Evolutionary conservation across 2,797 vertebrate genomes (phyloP).

Genomic region (Nannoperca australis): DNA sequence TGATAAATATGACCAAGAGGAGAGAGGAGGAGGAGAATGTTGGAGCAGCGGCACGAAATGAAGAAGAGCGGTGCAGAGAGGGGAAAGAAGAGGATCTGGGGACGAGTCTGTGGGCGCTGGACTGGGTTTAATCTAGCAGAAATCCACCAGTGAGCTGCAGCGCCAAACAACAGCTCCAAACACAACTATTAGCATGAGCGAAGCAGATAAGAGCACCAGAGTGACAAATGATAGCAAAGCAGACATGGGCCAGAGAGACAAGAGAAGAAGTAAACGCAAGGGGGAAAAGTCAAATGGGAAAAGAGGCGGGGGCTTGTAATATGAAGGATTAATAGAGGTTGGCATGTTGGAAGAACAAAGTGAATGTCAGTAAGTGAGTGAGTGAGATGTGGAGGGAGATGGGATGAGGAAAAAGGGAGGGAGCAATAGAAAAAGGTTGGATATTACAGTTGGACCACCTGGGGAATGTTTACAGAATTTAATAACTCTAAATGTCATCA

Average conservation of each 20-base stretch:
- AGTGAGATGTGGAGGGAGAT: conserved; percentile 33
- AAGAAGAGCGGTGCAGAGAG: conserved; percentile 15
- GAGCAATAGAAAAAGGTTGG: conserved; percentile 41
- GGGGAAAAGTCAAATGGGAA: conserved; percentile 9
- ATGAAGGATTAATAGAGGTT: conserved; percentile 32
- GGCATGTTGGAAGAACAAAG: conserved; percentile 28
- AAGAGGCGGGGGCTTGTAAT: not conserved
- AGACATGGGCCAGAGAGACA: conserved; percentile 2
- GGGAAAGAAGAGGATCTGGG: conserved; percentile 14
- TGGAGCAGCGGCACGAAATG: conserved; percentile 22
- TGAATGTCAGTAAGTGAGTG: conserved; percentile 43
- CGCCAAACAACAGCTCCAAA: conserved; percentile 30
- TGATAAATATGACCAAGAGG: conserved; percentile 19
- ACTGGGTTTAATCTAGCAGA: conserved; percentile 55
- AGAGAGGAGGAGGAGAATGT: not conserved
- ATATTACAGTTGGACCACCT: conserved; percentile 74
- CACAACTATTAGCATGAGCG: conserved; percentile 8
- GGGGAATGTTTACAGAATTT: conserved; percentile 82
- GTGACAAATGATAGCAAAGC: conserved; percentile 1
- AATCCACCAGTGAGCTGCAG: conserved; percentile 31
- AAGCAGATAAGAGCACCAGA: conserved; percentile 11
- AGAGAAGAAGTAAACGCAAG: not conserved
- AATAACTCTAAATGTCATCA: conserved; percentile 84
- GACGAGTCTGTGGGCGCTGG: conserved; percentile 5
- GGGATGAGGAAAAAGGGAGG: conserved; percentile 20